These are phyloP conservation scores for Nansenia antarctica DNA, from an alignment of 2,113 vertebrate genomes.

Conservation along the genomic window DNA sequence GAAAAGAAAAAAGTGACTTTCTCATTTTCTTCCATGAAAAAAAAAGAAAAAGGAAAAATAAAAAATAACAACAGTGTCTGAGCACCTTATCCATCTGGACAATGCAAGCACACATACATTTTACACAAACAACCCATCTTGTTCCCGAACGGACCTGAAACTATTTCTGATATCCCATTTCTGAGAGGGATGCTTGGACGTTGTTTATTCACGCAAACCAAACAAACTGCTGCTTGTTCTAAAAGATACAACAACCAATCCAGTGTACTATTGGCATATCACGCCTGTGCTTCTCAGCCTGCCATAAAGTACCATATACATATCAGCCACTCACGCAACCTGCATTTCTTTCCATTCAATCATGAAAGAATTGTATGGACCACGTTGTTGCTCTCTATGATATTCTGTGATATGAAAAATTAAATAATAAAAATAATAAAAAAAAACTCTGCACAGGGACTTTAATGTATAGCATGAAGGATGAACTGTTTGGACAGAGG, in stretches of 20 bases:
- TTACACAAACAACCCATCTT: neutral
- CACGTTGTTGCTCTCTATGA: slow-evolving; percentile 22
- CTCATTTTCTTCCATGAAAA: slow-evolving; percentile 18
- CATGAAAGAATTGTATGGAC: slow-evolving; percentile 39
- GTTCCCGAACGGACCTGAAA: slow-evolving; percentile 23
- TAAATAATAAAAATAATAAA: neutral
- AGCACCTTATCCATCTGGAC: slow-evolving; percentile 35
- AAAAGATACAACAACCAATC: slow-evolving; percentile 30
- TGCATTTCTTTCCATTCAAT: slow-evolving; percentile 35
- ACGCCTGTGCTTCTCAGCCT: slow-evolving; percentile 38
- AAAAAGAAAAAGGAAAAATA: slow-evolving; percentile 48
- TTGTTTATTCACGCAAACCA: slow-evolving; percentile 42
- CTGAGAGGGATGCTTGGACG: slow-evolving; percentile 27
- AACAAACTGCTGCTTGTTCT: slow-evolving; percentile 51
- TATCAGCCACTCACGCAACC: slow-evolving; percentile 19
- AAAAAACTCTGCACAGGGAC: slow-evolving; percentile 23
- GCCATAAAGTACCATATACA: slow-evolving; percentile 29
- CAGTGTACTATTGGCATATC: slow-evolving; percentile 31
- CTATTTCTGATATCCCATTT: slow-evolving; percentile 28
- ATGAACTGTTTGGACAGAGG: slow-evolving; percentile 27
- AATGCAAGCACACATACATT: slow-evolving; percentile 36
- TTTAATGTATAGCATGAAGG: slow-evolving; percentile 63
- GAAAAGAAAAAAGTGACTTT: no score
- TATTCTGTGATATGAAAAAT: slow-evolving; percentile 16
- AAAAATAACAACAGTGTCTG: neutral